Conservation (phyloP, 30 jellyfish, hydroid and myxozoan species). For the Euphysa ruthae region DNA sequence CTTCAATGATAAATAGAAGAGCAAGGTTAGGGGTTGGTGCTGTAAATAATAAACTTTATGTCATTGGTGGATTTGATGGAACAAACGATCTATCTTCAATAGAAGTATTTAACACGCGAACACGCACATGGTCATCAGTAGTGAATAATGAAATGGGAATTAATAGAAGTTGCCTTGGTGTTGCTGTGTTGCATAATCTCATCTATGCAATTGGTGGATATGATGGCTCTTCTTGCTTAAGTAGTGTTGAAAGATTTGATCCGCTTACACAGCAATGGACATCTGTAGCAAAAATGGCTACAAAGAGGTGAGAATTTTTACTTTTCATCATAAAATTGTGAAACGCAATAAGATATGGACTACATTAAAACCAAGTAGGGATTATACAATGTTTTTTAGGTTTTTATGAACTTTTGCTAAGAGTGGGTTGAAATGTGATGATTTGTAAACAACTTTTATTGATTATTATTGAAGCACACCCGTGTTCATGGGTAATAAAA, state of each 20-base stretch:
- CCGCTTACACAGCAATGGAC: constrained; percentile 87
- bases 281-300: constrained; percentile 79
- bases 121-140: constrained; percentile 56
- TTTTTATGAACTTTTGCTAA: too few relatives aligned
- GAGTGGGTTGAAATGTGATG: too few relatives aligned
- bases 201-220: constrained; percentile 91
- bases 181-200: constrained; percentile 72
- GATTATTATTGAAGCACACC: too few relatives aligned
- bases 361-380: too few relatives aligned
- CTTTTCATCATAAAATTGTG: too few relatives aligned
- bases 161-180: constrained; percentile 80
- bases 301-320: constrained; percentile 54
- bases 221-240: constrained; percentile 89
- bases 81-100: constrained; percentile 56
- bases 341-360: too few relatives aligned
- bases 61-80: constrained; percentile 97
- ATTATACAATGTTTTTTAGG: too few relatives aligned
- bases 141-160: constrained; percentile 61
- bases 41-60: constrained; percentile 68
- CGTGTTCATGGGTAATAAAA: too few relatives aligned
- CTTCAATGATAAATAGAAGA: constrained; percentile 61
- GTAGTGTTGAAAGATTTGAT: constrained; percentile 88
- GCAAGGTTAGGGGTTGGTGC: constrained; percentile 81
- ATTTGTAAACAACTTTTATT: too few relatives aligned
- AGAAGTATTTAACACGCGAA: constrained; percentile 61